Evolutionary conservation across 2,113 vertebrate genomes (phyloP), one percentile per base, ranked within the genome.

Genomic region (Pao palembangensis): DNA sequence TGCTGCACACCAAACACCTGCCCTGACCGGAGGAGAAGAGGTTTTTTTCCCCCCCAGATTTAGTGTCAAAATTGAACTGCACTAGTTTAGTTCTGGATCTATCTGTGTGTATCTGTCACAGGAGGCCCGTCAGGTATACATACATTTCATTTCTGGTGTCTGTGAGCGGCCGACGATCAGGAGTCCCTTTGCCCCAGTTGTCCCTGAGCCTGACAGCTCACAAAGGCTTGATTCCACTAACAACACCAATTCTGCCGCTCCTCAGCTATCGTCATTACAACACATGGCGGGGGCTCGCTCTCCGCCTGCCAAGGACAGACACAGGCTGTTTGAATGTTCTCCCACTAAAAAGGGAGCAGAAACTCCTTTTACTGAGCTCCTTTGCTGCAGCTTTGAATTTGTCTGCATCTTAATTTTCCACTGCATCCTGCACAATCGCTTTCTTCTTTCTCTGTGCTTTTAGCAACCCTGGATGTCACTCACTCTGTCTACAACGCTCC

Each of bases 301-400:
- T 64, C 34, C 42, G 2, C 25, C 63, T 81, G 74, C 76, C 82
- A 85, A 80, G 76, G 65, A 83, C 78, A 72, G 60, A 61, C 72
- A 67, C 80, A 73, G 48, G 58, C 58, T 61, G 69, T 25, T 76
- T 74, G 49, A 75, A 78, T 72, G 18, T 76, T 74, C 62, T 55
- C 55, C 55, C 17, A 61, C 69, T 55, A 23, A 67, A 56, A 23
- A 47, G 57, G n/a, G 31, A 31, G 11, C n/a, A 49, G 38, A 19
- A 12, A 60, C 19, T 61, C 20, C 12, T 49, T 28, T 69, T 58
- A 75, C 58, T 15, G 11, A 66, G 42, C 48, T 69, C 43, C 54
- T 71, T 44, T 38, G 50, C 53, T 79, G 63, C 66, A 67, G 57
- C 69, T 76, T 57, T 73, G 14, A n/a, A 17, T 47, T 47, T 47